Base-by-base conservation (phyloP, 2,797 vertebrate species). In the Galago senegalensis region DNA sequence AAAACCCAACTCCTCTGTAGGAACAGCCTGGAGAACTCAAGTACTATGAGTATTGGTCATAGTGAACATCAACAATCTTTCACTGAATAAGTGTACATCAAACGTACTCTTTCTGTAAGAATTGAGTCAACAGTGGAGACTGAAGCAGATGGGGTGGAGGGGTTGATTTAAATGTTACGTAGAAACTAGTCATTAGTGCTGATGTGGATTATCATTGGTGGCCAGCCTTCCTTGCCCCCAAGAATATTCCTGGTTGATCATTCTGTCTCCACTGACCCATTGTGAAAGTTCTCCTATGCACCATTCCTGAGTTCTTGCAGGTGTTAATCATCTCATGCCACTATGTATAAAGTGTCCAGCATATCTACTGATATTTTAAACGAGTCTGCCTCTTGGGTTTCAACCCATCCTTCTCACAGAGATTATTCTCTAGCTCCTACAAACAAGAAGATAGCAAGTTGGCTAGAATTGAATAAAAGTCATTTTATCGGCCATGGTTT, bases 361-460 rank as follows among this genome's bases (percentile, higher is more conserved):
- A 13, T n/a, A 43, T 58, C 58, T 67, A 49, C 69, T 7, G 37
- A n/a, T 63, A 73, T 84, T 96, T 85, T 92, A 87, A 94, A 91
- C 93, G 91, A 89, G 95, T 91, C 83, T 91, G 43, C 82, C 75
- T 91, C 81, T 89, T 82, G 73, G 69, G 73, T 86, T 83, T 95
- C 79, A 77, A 61, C 83, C 75, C 75, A 75, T 96, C 75, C 73
- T 75, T 76, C n/a, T 92, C 43, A 56, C 0, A 13, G 79, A 80
- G 72, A 29, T 96, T 65, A n/a, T 53, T 86, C 25, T 95, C 79
- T n/a, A 63, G 80, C 43, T 73, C 86, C 49, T 49, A 31, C 61
- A 95, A 73, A 46, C 80, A 92, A 89, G 81, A 81, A 77, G 88
- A 87, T 29, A 95, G 88, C 82, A 86, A 0, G 0, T 46, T 82